phyloP scores from a whole-genome alignment of 1,140 invertebrate species.

The Cherax destructor region DNA sequence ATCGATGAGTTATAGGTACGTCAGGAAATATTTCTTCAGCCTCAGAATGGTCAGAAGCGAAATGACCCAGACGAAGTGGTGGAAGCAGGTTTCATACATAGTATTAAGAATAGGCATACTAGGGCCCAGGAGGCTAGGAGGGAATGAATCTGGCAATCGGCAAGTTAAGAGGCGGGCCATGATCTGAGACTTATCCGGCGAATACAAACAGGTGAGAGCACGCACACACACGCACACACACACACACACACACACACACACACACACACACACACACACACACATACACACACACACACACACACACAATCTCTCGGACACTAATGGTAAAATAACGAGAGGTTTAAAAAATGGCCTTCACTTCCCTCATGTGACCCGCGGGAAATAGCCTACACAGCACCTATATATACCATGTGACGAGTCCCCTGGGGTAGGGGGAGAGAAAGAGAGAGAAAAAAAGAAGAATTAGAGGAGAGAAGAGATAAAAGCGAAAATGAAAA shows the following conservation, averaged over 20 bases:
- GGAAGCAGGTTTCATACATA: too few species aligned
- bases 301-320: neutral
- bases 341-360: neutral
- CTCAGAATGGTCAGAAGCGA: too few species aligned
- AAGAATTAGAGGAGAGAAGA: neutral
- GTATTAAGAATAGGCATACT: too few species aligned
- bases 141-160: too few species aligned
- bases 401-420: neutral
- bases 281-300: conserved; percentile 15
- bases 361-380: neutral
- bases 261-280: conserved; percentile 5
- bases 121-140: too few species aligned
- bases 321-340: neutral
- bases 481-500: neutral
- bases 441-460: conserved; percentile 11
- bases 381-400: neutral
- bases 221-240: neutral
- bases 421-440: neutral
- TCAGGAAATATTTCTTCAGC: too few species aligned
- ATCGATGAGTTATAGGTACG: too few species aligned
- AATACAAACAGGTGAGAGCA: too few species aligned
- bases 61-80: too few species aligned
- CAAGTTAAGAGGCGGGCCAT: too few species aligned
- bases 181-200: neutral
- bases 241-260: neutral